Conservation (phyloP, 2,888 invertebrate genomes). For the Sphaeridia pumilis region DNA sequence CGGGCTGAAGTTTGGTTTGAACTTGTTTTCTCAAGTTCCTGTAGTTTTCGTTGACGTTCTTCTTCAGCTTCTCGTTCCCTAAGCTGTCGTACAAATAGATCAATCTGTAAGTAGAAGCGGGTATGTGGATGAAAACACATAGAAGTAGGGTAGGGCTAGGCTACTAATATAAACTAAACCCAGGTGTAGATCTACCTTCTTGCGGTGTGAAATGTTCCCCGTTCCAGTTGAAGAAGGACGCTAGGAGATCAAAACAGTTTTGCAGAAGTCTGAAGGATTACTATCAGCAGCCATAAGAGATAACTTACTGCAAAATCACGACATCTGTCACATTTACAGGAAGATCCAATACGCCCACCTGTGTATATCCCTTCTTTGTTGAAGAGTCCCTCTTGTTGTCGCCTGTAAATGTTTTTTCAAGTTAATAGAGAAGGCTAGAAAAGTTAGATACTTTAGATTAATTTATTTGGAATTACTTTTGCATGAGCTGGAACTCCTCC, state of each 20-base stretch:
- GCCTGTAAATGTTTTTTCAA: conserved; percentile 4
- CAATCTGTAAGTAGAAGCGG: background rate
- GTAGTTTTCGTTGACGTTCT: no score
- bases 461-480: conserved; percentile 10
- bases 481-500: conserved; percentile 21
- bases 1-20: no score
- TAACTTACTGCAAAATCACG: no score
- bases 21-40: no score
- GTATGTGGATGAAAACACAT: no score
- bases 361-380: conserved; percentile 23
- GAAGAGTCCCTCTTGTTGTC: conserved; percentile 19
- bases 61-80: background rate
- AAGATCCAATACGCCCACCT: conserved; percentile 6
- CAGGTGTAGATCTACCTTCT: background rate
- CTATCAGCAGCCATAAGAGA: no score
- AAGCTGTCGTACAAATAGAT: conserved; percentile 2
- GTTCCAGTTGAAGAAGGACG: background rate
- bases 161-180: background rate
- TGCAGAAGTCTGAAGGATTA: no score
- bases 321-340: conserved; percentile 20
- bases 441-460: background rate
- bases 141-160: no score
- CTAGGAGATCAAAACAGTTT: no score
- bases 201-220: background rate
- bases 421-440: background rate